Base-by-base conservation (phyloP, 1,140 invertebrate genomes). In the Subanguina moxae region DNA sequence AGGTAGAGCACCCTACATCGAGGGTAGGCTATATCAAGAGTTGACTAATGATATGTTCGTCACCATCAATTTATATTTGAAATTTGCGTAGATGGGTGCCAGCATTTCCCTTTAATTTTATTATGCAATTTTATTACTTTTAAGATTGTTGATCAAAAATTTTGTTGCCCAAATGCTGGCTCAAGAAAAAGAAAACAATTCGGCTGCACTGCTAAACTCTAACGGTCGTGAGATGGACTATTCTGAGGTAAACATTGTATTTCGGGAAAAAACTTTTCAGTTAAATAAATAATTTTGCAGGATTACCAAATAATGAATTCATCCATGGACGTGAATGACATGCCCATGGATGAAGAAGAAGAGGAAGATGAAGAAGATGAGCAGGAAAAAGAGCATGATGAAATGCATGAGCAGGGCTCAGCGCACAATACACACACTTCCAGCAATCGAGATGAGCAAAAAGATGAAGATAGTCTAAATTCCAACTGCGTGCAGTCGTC, bases 91-190 rank as follows among this genome's bases (percentile, higher is more conserved):
- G n/a, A n/a, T n/a, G n/a, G n/a, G n/a, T n/a, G n/a, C n/a, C n/a
- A n/a, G n/a, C n/a, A n/a, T n/a, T n/a, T n/a, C n/a, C n/a, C n/a
- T n/a, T n/a, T n/a, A 38, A 38, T 5, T 38, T 38, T 38, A 38
- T 38, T 38, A 5, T 5, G 11, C 32, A 11, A 38, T 38, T 11
- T 38, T n/a, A n/a, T n/a, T 38, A 38, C 32, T 38, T 38, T 38
- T 73, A 45, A 75, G 74, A 57, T 46, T 77, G 28, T 56, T 77
- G 23, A 77, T 77, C 56, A 77, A 77, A 45, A 77, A 77, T 52
- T 77, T 77, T 59, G 75, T 77, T 56, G 68, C 75, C 1, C 76
- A 78, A 64, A 76, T 76, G 75, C 67, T 76, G 38, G 62, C 70
- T 25, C 75, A 76, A 62, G 76, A 76, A 43, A 45, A 59, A 25